Percentiles rank a stretch among this genome's conserved stretches.
These are phyloP conservation scores for Thalassophryne amazonica DNA, from an alignment of 2,797 vertebrate genomes.

Conservation along the genomic window DNA sequence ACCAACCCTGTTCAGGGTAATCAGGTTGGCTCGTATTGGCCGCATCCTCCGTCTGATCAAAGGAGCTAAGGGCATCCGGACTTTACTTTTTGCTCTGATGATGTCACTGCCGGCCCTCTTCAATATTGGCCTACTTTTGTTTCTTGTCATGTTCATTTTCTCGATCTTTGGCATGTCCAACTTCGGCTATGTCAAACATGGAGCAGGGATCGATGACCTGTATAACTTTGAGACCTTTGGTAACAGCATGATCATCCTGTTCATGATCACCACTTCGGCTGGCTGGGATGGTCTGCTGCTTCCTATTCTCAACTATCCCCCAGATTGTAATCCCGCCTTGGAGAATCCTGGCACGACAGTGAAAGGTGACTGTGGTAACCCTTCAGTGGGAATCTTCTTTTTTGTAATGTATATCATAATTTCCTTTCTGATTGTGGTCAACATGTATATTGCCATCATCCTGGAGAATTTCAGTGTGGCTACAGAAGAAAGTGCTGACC, in stretches of 20 bases:
- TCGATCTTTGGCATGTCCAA: slow-evolving; percentile 99
- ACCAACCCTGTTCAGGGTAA: slow-evolving; percentile 97
- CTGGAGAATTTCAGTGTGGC: slow-evolving; percentile 99
- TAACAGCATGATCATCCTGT: slow-evolving; percentile 99
- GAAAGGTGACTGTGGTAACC: slow-evolving; percentile 96
- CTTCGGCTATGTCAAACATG: slow-evolving; percentile 97
- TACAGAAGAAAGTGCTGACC: slow-evolving; percentile 97
- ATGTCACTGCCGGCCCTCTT: slow-evolving; percentile 99
- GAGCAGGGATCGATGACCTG: slow-evolving; percentile 94
- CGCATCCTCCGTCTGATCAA: slow-evolving; percentile 98
- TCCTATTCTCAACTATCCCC: slow-evolving; percentile 96
- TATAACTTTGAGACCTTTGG: slow-evolving; percentile 99
- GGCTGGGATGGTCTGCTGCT: slow-evolving; percentile 97
- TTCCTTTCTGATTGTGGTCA: slow-evolving; percentile 98
- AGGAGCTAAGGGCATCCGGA: slow-evolving; percentile 97
- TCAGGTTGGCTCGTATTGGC: slow-evolving; percentile 96
- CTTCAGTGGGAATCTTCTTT: slow-evolving; percentile 98
- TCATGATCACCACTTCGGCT: slow-evolving; percentile 97
- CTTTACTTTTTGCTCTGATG: slow-evolving; percentile 98
- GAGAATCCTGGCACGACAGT: slow-evolving; percentile 95
- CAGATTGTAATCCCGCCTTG: slow-evolving; percentile 87
- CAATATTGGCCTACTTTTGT: slow-evolving; percentile 97
- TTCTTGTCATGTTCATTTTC: slow-evolving; percentile 99
- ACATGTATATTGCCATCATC: slow-evolving; percentile 99
- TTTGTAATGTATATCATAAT: slow-evolving; percentile 99